Evolutionary conservation across 2,888 invertebrate species (phyloP), one percentile per base, ranked within the genome.

Genomic region (Oeneis ivallda): DNA sequence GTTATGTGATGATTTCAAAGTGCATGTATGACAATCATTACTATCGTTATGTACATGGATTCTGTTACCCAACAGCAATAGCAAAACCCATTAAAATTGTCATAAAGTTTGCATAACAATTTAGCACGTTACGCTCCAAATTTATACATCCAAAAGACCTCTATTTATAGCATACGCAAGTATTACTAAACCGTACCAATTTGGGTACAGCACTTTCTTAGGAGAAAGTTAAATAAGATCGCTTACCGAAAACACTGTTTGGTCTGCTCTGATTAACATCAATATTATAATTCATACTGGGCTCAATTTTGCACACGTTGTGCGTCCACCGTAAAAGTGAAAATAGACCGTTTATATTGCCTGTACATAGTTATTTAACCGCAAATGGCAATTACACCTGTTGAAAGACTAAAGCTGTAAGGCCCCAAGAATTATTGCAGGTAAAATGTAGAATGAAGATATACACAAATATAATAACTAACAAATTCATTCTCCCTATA

Each of bases 141-240:
- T 63, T 61, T 53, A 47, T 57, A 32, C 15, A 56, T n/a, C 49
- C 10, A 59, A 41, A 67, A 62, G 57, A 65, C 53, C 60, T 68
- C 67, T 56, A 45, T 56, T 43, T 62, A 67, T 68, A 70, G 56
- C 47, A 50, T 62, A 59, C 59, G 62, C 66, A 58, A 19, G 56
- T 63, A 54, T 72, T 72, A 69, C 70, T 69, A 70, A 72, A 72
- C 67, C 52, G 45, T 53, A 68, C 72, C 74, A 63, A 70, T 73
- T 74, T 71, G 60, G 62, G 67, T 72, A 70, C 74, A 71, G 72
- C 77, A 79, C 80, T 83, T 81, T 80, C 76, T 74, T 66, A 52
- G 76, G 87, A 77, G 88, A 89, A 89, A 89, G 89, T 84, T 79
- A 79, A 81, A 84, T 78, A 80, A 69, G 70, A 74, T 73, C 70